A percentile compares a stretch with the other conserved stretches of the same genome.
These are phyloP conservation scores for Acanthochromis polyacanthus DNA, from an alignment of 2,113 vertebrate genomes.

Conservation along the genomic window DNA sequence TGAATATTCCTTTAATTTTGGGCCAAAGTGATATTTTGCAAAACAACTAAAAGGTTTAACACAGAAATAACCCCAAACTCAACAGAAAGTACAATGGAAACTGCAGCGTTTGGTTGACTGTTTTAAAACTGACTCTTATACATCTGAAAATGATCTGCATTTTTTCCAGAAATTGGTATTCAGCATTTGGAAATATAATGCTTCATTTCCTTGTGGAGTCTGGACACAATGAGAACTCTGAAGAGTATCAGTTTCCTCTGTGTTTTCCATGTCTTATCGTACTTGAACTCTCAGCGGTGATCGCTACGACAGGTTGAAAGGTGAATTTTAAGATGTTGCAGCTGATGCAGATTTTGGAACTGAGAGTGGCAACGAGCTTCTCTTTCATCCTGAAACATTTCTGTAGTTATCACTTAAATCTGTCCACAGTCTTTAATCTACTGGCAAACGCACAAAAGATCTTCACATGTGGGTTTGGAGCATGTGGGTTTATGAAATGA, in stretches of 20 bases:
- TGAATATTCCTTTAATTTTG: not conserved
- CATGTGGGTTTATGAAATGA: constrained; percentile 36
- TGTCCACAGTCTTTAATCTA: constrained; percentile 38
- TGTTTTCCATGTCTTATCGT: constrained; percentile 53
- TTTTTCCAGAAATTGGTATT: constrained; percentile 28
- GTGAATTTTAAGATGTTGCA: constrained; percentile 60
- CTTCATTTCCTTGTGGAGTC: constrained; percentile 24
- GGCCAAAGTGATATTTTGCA: not conserved
- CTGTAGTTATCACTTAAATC: constrained; percentile 55
- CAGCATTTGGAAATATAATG: constrained; percentile 33
- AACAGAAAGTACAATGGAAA: not conserved
- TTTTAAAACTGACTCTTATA: constrained; percentile 27
- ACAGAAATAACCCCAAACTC: not conserved
- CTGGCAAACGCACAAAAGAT: constrained; percentile 34
- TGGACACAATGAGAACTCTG: constrained; percentile 23
- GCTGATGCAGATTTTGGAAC: constrained; percentile 49
- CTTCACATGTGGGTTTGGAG: constrained; percentile 54
- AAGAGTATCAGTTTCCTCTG: constrained; percentile 65
- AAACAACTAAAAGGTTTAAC: not conserved
- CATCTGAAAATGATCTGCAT: constrained; percentile 59
- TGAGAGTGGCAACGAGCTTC: constrained; percentile 43
- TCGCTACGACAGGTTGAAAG: constrained; percentile 48
- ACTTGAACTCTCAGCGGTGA: constrained; percentile 37
- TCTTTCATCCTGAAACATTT: constrained; percentile 50
- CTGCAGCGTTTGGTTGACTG: constrained; percentile 5